Evolutionary conservation across 1,140 invertebrate genomes (phyloP).

Genomic region (Ditylenchus dipsaci): DNA sequence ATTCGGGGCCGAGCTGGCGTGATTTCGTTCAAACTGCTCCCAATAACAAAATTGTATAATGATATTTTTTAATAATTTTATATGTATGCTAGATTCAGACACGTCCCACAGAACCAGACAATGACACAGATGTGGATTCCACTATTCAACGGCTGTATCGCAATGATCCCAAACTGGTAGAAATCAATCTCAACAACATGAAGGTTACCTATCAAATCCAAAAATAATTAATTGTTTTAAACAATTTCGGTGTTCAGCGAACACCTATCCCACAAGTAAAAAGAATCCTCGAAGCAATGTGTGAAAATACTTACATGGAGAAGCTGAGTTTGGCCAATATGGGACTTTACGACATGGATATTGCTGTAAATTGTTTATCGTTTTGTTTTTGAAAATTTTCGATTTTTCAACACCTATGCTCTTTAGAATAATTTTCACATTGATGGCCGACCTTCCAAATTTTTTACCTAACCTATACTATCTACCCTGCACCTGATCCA

Average conservation of each 20-base stretch:
- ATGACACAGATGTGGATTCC: slow-evolving; percentile 62
- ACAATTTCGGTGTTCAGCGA: slow-evolving; percentile 54
- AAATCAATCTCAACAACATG: slow-evolving; percentile 59
- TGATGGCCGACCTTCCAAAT: too few species aligned
- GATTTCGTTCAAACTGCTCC: too few species aligned
- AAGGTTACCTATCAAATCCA: slow-evolving; percentile 43
- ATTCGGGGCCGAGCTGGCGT: too few species aligned
- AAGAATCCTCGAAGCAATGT: slow-evolving; percentile 60
- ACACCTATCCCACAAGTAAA: slow-evolving; percentile 61
- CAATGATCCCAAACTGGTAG: slow-evolving; percentile 60
- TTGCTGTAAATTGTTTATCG: slow-evolving; percentile 56
- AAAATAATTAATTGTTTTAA: neutral
- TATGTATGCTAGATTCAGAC: slow-evolving; percentile 41
- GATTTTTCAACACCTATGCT: too few species aligned
- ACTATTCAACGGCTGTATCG: slow-evolving; percentile 59
- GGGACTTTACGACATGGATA: slow-evolving; percentile 60
- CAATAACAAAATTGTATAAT: too few species aligned
- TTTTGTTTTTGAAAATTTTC: too few species aligned
- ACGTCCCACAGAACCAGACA: slow-evolving; percentile 60
- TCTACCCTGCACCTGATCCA: too few species aligned
- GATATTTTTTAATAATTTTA: too few species aligned
- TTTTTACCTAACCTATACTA: too few species aligned
- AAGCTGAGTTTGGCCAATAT: slow-evolving; percentile 61
- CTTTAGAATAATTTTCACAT: too few species aligned
- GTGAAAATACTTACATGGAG: slow-evolving; percentile 60